Percentiles rank a stretch among this genome's conserved stretches.
Evolutionary conservation across 2,888 invertebrate species (phyloP).

Genomic region (Drosophila heteroneura): DNA sequence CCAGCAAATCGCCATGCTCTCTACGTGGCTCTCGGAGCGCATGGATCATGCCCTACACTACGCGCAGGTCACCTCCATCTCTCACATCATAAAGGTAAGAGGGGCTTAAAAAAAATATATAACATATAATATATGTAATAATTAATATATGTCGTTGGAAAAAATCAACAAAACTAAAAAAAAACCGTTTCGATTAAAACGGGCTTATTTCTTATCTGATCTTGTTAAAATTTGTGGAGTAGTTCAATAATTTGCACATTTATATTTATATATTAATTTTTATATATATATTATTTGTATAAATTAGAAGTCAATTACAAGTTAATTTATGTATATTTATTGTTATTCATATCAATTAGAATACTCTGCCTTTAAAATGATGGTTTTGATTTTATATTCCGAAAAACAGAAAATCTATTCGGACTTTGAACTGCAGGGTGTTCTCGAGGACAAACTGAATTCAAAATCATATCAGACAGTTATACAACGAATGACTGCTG

Average conservation of each 20-base stretch:
- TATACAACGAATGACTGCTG: conserved; percentile 97
- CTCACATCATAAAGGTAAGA: conserved; percentile 95
- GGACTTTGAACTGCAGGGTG: conserved; percentile 99
- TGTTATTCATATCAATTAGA: background rate
- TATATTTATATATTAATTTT: background rate
- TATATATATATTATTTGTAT: background rate
- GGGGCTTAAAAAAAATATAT: background rate
- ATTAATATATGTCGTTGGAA: background rate
- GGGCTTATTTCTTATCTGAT: background rate
- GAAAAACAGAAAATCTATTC: conserved; percentile 96
- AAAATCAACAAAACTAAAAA: background rate
- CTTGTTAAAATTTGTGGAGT: background rate
- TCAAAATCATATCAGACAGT: conserved; percentile 97
- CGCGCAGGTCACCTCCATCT: conserved; percentile 98
- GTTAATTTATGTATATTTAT: background rate
- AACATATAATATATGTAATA: too few species aligned
- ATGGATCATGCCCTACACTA: conserved; percentile 97
- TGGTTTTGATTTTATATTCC: background rate
- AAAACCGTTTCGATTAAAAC: background rate
- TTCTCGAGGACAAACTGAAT: conserved; percentile 98
- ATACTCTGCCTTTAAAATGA: background rate
- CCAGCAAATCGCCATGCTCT: conserved; percentile 96
- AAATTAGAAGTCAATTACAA: background rate
- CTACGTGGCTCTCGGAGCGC: conserved; percentile 97
- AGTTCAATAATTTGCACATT: background rate